Evolutionary conservation across 2,113 vertebrate genomes (phyloP).

Genomic region (Halcyon senegalensis): DNA sequence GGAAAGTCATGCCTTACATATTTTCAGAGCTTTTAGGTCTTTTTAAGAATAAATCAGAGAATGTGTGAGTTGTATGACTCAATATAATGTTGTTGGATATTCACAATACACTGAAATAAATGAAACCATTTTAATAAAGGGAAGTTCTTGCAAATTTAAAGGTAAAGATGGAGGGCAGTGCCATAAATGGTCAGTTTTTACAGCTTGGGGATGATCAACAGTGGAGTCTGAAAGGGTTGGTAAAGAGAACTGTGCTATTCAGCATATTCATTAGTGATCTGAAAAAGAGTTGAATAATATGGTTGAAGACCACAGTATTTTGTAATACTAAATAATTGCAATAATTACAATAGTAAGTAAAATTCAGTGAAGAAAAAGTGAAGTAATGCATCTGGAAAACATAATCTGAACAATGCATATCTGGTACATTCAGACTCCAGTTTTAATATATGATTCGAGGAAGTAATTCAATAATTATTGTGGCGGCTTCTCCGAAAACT

Average conservation of each 20-base stretch:
- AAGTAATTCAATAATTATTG: neutral
- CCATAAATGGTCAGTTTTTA: neutral
- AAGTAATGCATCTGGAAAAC: neutral
- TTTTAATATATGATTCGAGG: neutral
- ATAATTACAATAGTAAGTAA: neutral
- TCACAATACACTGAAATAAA: neutral
- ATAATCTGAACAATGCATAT: neutral
- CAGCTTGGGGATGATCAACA: neutral
- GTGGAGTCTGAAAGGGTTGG: neutral
- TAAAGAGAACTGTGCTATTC: neutral
- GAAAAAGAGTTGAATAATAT: neutral
- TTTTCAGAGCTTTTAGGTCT: neutral
- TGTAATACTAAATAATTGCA: neutral
- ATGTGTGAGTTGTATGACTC: neutral
- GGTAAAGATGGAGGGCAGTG: neutral
- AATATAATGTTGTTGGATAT: neutral
- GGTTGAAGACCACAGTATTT: neutral
- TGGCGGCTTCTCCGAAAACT: neutral
- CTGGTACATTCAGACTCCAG: accelerated
- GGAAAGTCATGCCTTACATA: neutral
- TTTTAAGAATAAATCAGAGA: neutral
- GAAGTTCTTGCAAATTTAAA: neutral
- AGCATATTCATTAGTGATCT: neutral
- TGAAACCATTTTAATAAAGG: neutral
- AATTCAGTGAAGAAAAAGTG: neutral